Evolutionary conservation across 2,888 invertebrate species (phyloP).

Genomic region (Agrotis puta): DNA sequence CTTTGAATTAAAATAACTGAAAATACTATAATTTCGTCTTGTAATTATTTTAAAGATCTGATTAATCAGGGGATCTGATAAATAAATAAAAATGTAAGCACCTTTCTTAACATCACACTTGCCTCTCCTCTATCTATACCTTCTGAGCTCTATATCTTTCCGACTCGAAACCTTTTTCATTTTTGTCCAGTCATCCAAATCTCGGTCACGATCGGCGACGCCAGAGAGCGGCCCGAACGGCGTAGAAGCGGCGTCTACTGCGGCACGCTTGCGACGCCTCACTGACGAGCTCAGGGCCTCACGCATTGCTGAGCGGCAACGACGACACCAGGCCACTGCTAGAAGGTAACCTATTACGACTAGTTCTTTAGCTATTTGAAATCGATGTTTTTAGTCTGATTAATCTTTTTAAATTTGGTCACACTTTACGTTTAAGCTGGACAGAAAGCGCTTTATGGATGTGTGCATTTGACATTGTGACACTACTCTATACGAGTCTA

Average conservation of each 20-base stretch:
- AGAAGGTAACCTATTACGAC: conserved; percentile 73
- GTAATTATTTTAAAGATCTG: too few relatives aligned
- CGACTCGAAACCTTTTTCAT: neutral
- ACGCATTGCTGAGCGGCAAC: conserved; percentile 85
- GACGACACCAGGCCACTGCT: conserved; percentile 84
- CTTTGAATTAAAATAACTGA: too few relatives aligned
- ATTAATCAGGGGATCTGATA: too few relatives aligned
- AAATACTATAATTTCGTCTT: too few relatives aligned
- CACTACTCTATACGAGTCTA: too few relatives aligned
- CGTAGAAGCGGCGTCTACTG: conserved; percentile 80
- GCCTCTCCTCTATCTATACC: too few relatives aligned
- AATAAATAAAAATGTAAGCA: too few relatives aligned
- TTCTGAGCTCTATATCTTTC: too few relatives aligned
- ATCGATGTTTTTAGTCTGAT: neutral
- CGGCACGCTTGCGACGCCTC: conserved; percentile 93
- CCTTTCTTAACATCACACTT: too few relatives aligned
- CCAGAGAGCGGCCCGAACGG: conserved; percentile 87
- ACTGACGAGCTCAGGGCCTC: conserved; percentile 93
- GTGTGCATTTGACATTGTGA: too few relatives aligned
- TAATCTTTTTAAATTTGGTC: neutral
- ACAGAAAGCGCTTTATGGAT: too few relatives aligned
- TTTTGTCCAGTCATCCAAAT: conserved; percentile 92
- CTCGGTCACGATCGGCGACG: conserved; percentile 92
- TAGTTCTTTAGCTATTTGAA: neutral
- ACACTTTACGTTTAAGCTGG: too few relatives aligned